Evolutionary conservation across 2,797 vertebrate species (phyloP).

Genomic region (Mus caroli): DNA sequence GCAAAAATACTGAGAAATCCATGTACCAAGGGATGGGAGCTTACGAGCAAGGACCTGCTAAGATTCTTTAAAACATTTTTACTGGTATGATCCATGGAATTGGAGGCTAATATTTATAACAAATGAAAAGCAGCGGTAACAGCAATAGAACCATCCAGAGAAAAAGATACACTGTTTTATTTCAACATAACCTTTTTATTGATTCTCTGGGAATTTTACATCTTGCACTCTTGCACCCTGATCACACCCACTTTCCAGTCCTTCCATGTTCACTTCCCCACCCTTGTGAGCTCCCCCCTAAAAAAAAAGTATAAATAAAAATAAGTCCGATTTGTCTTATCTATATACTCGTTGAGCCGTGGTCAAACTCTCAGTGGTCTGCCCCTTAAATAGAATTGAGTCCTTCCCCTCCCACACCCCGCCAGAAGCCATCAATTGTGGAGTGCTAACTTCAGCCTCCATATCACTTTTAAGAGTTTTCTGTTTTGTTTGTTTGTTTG

Average conservation of each 20-base stretch:
- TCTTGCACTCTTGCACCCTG: background rate
- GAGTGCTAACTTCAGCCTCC: background rate
- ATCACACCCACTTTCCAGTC: background rate
- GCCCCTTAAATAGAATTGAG: background rate
- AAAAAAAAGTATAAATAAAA: background rate
- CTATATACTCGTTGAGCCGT: background rate
- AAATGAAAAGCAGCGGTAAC: slow-evolving; percentile 17
- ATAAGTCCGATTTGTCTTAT: background rate
- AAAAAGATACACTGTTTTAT: background rate
- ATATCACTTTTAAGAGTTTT: background rate
- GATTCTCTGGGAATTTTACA: background rate
- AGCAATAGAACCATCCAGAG: background rate
- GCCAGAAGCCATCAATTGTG: background rate
- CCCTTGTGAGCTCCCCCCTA: background rate
- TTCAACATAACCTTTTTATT: background rate
- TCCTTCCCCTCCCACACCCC: background rate
- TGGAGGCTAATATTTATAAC: background rate
- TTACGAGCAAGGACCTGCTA: background rate
- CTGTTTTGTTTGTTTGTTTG: too few species aligned
- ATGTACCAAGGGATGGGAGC: background rate
- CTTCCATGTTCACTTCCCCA: background rate
- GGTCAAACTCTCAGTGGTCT: background rate
- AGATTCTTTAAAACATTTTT: background rate
- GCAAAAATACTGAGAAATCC: slow-evolving; percentile 21
- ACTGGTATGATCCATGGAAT: background rate